Conservation (phyloP, 1,140 invertebrate species). For the Magallana angulata region DNA sequence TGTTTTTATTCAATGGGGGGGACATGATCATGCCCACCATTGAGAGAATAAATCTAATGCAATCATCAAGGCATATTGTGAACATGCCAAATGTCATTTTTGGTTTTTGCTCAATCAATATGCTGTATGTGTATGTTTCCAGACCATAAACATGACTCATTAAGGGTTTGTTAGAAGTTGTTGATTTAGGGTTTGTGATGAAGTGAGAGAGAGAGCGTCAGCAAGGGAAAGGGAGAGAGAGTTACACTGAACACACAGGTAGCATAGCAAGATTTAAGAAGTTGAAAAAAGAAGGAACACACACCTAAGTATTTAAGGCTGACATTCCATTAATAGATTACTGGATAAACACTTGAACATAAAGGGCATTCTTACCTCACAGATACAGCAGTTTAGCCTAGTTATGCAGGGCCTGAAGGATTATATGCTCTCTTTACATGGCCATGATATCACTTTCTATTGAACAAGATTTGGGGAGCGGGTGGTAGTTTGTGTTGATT, state of each 20-base stretch:
- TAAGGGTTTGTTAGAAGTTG: too few relatives aligned
- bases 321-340: constrained; percentile 19
- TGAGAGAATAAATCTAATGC: background rate
- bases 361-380: constrained; percentile 1
- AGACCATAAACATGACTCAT: background rate
- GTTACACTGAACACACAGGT: background rate
- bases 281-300: background rate
- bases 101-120: background rate
- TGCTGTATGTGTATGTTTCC: background rate
- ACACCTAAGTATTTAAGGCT: constrained; percentile 8
- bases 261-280: background rate
- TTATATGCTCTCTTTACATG: too few relatives aligned
- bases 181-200: too few relatives aligned
- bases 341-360: constrained; percentile 17
- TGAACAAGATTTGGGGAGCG: too few relatives aligned
- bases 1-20: background rate
- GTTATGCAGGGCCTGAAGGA: background rate
- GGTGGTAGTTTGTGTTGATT: too few relatives aligned
- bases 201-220: too few relatives aligned
- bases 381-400: background rate
- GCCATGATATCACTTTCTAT: too few relatives aligned
- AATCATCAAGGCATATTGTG: background rate
- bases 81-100: constrained; percentile 23
- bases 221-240: too few relatives aligned
- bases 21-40: background rate